A percentile compares a stretch with the other conserved stretches of the same genome.
Evolutionary conservation across 2,113 vertebrate species (phyloP).

Genomic region (Cavia aperea): DNA sequence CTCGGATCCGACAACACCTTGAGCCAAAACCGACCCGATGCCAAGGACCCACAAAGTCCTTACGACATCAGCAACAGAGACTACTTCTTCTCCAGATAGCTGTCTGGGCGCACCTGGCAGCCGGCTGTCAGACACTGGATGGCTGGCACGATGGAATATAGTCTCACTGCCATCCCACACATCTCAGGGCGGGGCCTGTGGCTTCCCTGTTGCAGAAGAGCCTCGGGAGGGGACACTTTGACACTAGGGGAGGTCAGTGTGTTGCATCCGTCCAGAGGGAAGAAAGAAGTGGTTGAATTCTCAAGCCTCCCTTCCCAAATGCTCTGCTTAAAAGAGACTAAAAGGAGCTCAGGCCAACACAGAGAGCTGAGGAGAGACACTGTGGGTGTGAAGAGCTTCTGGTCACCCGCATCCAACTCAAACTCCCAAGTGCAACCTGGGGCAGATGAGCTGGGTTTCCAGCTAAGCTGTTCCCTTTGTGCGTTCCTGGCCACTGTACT

Average conservation of each 20-base stretch:
- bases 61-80: conserved; percentile 51
- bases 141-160: fast-evolving
- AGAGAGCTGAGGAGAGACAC: neutral
- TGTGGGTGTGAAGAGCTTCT: neutral
- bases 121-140: neutral
- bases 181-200: neutral
- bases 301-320: neutral
- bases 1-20: neutral
- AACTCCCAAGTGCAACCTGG: neutral
- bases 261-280: neutral
- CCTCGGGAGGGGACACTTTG: neutral
- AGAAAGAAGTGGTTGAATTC: neutral
- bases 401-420: fast-evolving
- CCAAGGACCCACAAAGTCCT: neutral
- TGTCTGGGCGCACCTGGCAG: neutral
- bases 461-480: fast-evolving
- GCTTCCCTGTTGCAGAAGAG: neutral
- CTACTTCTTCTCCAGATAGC: conserved; percentile 60
- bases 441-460: neutral
- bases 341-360: neutral
- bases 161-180: neutral
- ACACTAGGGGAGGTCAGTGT: neutral
- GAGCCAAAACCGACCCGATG: neutral
- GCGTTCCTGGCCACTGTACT: neutral
- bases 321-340: neutral